Conservation (phyloP, 2,888 invertebrate species). For the Byasa hedistus region DNA sequence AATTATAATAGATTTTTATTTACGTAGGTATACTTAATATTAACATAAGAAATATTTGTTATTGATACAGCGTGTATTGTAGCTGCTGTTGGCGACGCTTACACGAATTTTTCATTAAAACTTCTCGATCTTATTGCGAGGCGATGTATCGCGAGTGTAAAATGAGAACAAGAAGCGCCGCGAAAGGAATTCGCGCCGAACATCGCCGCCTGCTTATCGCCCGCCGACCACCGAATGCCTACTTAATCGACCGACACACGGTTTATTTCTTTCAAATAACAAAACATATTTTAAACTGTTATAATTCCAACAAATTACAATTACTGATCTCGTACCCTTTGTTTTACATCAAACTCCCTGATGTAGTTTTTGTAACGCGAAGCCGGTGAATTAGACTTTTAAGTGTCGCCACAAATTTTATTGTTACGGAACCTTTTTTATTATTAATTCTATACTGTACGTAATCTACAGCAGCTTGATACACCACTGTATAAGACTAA, state of each 20-base stretch:
- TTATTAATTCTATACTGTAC: no score
- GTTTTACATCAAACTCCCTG: conserved; percentile 3
- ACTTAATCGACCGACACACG: conserved; percentile 15
- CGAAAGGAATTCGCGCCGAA: conserved; percentile 22
- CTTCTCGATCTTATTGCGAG: conserved; percentile 5
- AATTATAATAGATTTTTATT: no score
- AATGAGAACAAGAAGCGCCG: conserved; percentile 10
- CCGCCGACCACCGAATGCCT: conserved; percentile 18
- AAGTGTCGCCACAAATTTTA: not conserved
- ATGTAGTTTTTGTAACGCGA: not conserved
- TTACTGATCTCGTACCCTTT: conserved; percentile 15
- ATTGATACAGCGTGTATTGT: no score
- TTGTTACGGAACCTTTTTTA: no score
- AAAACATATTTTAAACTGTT: conserved; percentile 25
- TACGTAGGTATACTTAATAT: no score
- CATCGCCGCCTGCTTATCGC: conserved; percentile 12
- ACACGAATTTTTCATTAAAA: conserved; percentile 13
- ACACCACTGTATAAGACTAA: no score
- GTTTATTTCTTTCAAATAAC: conserved; percentile 17
- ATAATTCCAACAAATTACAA: conserved; percentile 24
- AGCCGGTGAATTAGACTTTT: conserved; percentile 3
- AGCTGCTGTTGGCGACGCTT: not conserved
- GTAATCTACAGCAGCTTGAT: no score
- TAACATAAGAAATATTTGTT: no score
- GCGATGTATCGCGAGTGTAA: conserved; percentile 18